phyloP scores from a whole-genome alignment of 2,888 invertebrate genomes.

The Drosophila paranaensis region DNA sequence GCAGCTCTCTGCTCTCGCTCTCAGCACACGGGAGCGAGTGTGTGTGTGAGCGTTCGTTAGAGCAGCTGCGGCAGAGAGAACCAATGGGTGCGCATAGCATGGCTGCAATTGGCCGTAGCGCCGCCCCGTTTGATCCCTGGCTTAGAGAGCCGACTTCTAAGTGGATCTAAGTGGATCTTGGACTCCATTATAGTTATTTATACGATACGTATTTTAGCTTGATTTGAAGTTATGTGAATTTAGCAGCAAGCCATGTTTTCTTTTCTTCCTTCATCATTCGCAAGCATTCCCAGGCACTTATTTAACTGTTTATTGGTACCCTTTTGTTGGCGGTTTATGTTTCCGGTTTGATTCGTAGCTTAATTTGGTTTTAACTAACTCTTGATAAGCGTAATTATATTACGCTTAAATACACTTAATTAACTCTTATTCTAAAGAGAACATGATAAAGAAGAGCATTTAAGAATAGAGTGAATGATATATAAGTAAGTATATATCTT shows the following conservation, averaged over 20 bases:
- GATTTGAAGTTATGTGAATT: constrained; percentile 72
- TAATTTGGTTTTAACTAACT: constrained; percentile 4
- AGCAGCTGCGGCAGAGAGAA: constrained; percentile 51
- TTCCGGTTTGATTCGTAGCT: constrained; percentile 33
- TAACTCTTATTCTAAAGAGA: too few relatives aligned
- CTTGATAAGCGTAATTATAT: neutral
- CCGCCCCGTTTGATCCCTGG: constrained; percentile 56
- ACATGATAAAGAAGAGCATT: too few relatives aligned
- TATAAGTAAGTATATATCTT: neutral
- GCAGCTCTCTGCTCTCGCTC: constrained; percentile 9
- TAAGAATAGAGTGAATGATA: neutral
- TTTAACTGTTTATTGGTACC: constrained; percentile 9
- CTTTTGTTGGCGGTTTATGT: constrained; percentile 19
- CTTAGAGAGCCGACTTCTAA: constrained; percentile 32
- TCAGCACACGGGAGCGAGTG: constrained; percentile 1
- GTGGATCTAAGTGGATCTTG: constrained; percentile 47
- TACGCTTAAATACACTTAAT: neutral
- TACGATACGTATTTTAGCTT: constrained; percentile 48
- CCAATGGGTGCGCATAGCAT: constrained; percentile 66
- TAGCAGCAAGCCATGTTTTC: constrained; percentile 26
- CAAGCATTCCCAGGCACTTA: constrained; percentile 32
- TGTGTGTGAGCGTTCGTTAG: constrained; percentile 29
- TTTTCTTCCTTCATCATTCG: constrained; percentile 12
- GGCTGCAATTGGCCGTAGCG: constrained; percentile 75
- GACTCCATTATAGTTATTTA: constrained; percentile 64